Percentiles rank a stretch among this genome's conserved stretches.
These are phyloP conservation scores for Jacana jacana DNA, from an alignment of 2,113 vertebrate genomes.

Conservation along the genomic window DNA sequence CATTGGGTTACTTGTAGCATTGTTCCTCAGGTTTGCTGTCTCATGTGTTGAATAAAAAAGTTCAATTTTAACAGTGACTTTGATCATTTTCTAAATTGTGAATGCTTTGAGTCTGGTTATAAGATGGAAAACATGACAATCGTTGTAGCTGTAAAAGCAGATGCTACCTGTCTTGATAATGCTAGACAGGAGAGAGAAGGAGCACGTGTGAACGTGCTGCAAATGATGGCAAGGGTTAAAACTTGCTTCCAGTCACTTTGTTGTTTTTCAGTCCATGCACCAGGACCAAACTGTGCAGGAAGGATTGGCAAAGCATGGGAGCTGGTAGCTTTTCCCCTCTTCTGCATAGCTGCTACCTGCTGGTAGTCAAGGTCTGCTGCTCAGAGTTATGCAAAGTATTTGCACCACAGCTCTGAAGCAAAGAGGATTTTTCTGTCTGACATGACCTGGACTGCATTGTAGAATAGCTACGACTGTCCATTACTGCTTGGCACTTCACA, in stretches of 20 bases:
- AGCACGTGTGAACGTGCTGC: background rate
- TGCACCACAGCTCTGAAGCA: background rate
- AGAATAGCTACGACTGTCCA: background rate
- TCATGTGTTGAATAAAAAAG: background rate
- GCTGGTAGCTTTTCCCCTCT: background rate
- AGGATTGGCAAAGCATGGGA: background rate
- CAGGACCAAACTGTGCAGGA: background rate
- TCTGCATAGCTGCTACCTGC: background rate
- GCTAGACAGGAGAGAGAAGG: background rate
- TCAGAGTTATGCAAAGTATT: background rate
- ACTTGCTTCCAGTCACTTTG: background rate
- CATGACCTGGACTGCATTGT: background rate
- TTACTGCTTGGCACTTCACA: background rate
- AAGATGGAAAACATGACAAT: background rate
- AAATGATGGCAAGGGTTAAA: background rate
- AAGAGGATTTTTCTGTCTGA: background rate
- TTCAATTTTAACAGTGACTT: background rate
- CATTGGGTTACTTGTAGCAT: rapidly evolving
- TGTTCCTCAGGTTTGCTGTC: background rate
- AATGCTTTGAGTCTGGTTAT: background rate
- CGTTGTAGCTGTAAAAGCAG: background rate
- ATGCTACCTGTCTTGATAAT: background rate
- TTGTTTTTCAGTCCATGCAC: background rate
- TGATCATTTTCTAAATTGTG: background rate
- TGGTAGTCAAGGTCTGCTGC: background rate